Percentiles rank a stretch among this genome's conserved stretches.
Conservation (phyloP, 1,140 invertebrate genomes). For the Megalopta genalis region DNA sequence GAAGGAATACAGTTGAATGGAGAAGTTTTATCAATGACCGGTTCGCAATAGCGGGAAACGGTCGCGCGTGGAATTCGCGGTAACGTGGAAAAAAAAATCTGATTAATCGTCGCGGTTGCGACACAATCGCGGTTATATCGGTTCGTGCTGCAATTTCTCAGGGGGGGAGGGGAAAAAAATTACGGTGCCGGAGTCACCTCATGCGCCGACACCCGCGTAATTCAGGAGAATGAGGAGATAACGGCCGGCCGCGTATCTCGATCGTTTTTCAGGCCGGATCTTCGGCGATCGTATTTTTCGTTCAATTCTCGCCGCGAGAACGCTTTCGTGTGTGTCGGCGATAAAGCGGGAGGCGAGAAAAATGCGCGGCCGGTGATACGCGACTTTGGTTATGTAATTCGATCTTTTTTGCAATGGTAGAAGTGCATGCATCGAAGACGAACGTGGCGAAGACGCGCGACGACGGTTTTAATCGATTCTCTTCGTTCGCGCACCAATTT, state of each 20-base stretch:
- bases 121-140: neutral
- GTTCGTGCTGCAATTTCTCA: neutral
- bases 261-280: neutral
- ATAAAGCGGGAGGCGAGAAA: too few species aligned
- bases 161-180: neutral
- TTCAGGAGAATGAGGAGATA: slow-evolving; percentile 7
- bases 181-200: slow-evolving; percentile 16
- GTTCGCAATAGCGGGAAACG: neutral
- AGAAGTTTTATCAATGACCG: too few species aligned
- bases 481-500: too few species aligned
- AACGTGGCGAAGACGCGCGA: too few species aligned
- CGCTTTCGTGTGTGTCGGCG: too few species aligned
- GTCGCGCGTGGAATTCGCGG: neutral
- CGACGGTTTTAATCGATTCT: too few species aligned
- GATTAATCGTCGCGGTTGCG: neutral
- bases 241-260: neutral
- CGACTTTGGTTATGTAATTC: too few species aligned
- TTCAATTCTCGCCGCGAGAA: too few species aligned
- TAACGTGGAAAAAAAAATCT: neutral
- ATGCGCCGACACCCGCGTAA: neutral
- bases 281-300: neutral
- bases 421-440: too few species aligned
- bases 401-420: too few species aligned
- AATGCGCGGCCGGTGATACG: too few species aligned
- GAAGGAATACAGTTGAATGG: too few species aligned